Evolutionary conservation across 2,888 invertebrate genomes (phyloP).

Genomic region (Parnassius apollo): DNA sequence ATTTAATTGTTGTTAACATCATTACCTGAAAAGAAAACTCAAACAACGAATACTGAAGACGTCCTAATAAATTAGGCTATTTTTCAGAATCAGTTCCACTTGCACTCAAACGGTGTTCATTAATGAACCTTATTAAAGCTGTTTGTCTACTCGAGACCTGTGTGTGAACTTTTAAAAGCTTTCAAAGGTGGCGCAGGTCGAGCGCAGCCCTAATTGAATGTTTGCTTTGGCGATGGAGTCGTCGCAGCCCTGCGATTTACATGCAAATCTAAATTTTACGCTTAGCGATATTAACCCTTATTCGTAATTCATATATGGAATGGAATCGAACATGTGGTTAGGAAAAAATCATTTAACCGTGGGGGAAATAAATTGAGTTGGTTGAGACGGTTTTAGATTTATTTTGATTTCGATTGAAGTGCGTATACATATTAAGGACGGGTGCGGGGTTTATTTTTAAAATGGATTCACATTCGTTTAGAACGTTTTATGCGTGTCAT

Average conservation of each 20-base stretch:
- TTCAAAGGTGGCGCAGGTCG: conserved; percentile 37
- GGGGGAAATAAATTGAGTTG: conserved; percentile 34
- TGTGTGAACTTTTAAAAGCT: conserved; percentile 35
- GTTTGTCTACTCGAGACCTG: conserved; percentile 33
- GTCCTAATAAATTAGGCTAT: conserved; percentile 5
- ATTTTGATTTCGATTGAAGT: conserved; percentile 33
- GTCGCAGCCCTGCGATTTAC: conserved; percentile 33
- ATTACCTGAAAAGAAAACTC: no score
- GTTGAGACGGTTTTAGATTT: conserved; percentile 32
- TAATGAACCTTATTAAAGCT: conserved; percentile 39
- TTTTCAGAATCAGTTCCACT: conserved; percentile 22
- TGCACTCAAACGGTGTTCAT: conserved; percentile 27
- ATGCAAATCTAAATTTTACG: conserved; percentile 32
- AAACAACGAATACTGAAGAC: no score
- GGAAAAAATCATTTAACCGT: conserved; percentile 29
- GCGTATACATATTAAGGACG: conserved; percentile 13
- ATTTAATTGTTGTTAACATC: no score
- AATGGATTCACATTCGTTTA: conserved; percentile 4
- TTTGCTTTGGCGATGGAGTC: conserved; percentile 38
- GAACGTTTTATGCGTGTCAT: conserved; percentile 12
- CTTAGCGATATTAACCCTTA: conserved; percentile 32
- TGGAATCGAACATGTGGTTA: conserved; percentile 21
- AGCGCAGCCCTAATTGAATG: conserved; percentile 45
- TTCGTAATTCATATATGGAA: conserved; percentile 27
- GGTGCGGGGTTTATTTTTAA: conserved; percentile 12